Base-by-base conservation (phyloP, 2,888 invertebrate species). In the Erynnis tages region DNA sequence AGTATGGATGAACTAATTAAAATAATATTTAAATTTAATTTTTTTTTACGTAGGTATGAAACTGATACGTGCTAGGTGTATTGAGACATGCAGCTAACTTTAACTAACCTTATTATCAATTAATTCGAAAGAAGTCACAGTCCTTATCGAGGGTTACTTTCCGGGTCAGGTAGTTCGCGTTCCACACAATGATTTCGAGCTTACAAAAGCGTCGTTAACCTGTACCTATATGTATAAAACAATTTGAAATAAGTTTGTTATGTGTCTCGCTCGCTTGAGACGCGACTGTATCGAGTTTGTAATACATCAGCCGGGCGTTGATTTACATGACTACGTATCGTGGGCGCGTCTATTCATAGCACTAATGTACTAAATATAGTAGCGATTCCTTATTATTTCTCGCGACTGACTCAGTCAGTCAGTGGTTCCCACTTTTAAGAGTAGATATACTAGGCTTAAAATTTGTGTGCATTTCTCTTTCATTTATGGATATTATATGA, bases 301-400 rank as follows among this genome's bases (percentile, higher is more conserved):
- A 80, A 79, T 82, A 83, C 87, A 86, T 85, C 84, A 85, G 83
- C 65, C 69, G 76, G 69, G 80, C 79, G 87, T 84, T 86, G 86
- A 87, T 84, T 83, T 84, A 86, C 83, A 82, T 72, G 76, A 73
- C 76, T 68, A 66, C 73, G 77, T 76, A 76, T 79, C 81, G 82
- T 82, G 80, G 80, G 80, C 79, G 82, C 71, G 69, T 81, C 87
- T 88, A 88, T 88, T 88, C 83, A 84, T 86, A 87, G 86, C 76
- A 67, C 78, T 79, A 79, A 85, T 84, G 75, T 77, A 82, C 88
- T 89, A 89, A 82, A 87, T 88, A 82, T 88, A 88, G 88, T 77
- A 73, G 62, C 79, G 74, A 84, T 82, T 82, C 85, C 83, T 83
- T 84, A 85, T 83, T 84, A 85, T 87, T 84, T 78, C 81, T 75